Percentiles rank a stretch among this genome's conserved stretches.
Evolutionary conservation across 2,113 vertebrate species (phyloP).

Genomic region (Bombycilla garrulus): DNA sequence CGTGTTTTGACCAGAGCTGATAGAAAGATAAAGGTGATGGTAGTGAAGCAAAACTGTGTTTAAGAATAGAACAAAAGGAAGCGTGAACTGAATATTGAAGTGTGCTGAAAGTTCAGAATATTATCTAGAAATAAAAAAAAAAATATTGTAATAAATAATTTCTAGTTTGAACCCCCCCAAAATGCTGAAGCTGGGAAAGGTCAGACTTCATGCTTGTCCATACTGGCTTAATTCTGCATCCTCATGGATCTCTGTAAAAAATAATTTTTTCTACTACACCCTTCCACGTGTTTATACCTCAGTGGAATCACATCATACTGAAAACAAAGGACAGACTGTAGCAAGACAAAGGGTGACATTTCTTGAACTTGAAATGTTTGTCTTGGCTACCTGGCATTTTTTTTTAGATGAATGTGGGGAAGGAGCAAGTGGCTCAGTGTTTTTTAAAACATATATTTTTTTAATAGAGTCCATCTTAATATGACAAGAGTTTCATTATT

Average conservation of each 20-base stretch:
- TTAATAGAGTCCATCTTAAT: not conserved
- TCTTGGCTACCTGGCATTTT: not conserved
- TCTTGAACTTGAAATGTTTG: not conserved
- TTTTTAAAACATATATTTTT: not conserved
- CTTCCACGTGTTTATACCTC: not conserved
- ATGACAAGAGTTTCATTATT: not conserved
- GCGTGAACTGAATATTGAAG: not conserved
- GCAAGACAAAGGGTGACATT: not conserved
- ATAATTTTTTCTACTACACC: rapidly evolving
- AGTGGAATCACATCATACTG: not conserved
- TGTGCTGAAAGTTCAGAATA: not conserved
- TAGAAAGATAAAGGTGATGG: not conserved
- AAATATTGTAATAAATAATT: not conserved
- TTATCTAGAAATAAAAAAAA: not conserved
- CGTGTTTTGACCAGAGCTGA: not conserved
- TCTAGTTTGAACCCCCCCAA: not conserved
- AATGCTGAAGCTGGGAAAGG: not conserved
- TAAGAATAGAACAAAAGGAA: not conserved
- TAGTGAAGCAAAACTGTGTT: not conserved
- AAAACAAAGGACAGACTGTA: not conserved
- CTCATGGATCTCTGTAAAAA: not conserved
- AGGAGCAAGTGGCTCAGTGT: not conserved
- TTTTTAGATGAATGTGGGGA: not conserved
- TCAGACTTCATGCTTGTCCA: not conserved
- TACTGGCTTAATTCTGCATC: not conserved